Conservation (phyloP, 1,140 invertebrate genomes). For the Lutraria rhynchaena region DNA sequence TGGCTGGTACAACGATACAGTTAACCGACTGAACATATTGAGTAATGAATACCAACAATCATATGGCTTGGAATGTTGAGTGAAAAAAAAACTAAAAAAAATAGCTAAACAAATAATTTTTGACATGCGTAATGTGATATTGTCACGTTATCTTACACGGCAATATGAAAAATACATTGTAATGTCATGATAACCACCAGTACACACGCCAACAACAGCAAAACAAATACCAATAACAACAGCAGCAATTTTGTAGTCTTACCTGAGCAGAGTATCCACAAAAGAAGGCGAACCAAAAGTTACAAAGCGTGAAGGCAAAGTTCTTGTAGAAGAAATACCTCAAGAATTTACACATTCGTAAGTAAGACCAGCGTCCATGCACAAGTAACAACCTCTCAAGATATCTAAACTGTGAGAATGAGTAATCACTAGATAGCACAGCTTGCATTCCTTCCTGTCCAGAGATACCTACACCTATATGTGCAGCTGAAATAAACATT, state of each 20-base stretch:
- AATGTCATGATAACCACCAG: too few species aligned
- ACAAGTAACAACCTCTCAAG: slow-evolving; percentile 97
- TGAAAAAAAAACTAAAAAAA: too few species aligned
- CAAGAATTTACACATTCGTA: slow-evolving; percentile 99
- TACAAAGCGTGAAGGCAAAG: slow-evolving; percentile 99
- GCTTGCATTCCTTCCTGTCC: slow-evolving; percentile 99
- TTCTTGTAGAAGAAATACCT: slow-evolving; percentile 99
- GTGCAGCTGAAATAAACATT: slow-evolving; percentile 88
- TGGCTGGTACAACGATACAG: too few species aligned
- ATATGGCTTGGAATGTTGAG: too few species aligned
- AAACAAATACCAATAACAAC: not conserved
- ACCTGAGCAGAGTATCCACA: slow-evolving; percentile 99
- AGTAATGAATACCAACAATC: too few species aligned
- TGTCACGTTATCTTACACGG: too few species aligned
- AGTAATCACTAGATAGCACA: slow-evolving; percentile 98
- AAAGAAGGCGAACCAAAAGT: slow-evolving; percentile 99
- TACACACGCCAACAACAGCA: too few species aligned
- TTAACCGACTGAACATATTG: too few species aligned
- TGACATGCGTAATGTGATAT: too few species aligned
- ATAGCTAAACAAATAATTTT: too few species aligned
- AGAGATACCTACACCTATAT: slow-evolving; percentile 99
- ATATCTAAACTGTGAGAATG: slow-evolving; percentile 98
- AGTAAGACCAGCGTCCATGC: slow-evolving; percentile 97
- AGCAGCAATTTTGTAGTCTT: too few species aligned
- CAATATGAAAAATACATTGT: too few species aligned